A percentile compares a stretch with the other conserved stretches of the same genome.
These are phyloP conservation scores for Caenorhabditis becei DNA, from an alignment of 2,888 invertebrate genomes.

Conservation along the genomic window DNA sequence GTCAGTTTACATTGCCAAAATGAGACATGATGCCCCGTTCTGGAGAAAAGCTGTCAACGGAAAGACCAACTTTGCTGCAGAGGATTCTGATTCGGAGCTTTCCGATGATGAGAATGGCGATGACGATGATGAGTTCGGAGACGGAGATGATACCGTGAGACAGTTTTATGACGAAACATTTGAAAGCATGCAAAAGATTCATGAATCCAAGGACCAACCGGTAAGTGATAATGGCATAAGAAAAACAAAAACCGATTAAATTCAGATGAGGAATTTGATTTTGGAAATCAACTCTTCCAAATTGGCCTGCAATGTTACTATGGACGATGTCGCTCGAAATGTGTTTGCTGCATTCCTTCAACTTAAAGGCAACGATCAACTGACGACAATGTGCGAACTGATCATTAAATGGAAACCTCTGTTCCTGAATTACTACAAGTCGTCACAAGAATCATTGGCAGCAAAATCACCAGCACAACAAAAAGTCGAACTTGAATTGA, in stretches of 20 bases:
- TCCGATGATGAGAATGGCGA: conserved; percentile 37
- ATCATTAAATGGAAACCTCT: conserved; percentile 68
- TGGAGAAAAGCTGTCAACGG: conserved; percentile 43
- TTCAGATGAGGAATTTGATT: conserved; percentile 74
- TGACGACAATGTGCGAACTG: conserved; percentile 54
- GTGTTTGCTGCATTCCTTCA: conserved; percentile 72
- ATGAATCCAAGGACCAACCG: conserved; percentile 45
- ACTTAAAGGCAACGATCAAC: conserved; percentile 48
- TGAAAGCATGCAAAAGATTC: conserved; percentile 68
- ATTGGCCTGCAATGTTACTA: conserved; percentile 77
- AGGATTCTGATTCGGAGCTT: conserved; percentile 13
- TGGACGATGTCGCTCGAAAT: conserved; percentile 73
- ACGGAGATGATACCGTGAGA: conserved; percentile 21
- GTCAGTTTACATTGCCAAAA: conserved; percentile 17
- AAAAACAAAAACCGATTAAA: no score
- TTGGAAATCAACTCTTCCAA: conserved; percentile 80
- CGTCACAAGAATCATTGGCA: conserved; percentile 20
- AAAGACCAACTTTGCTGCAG: conserved; percentile 25
- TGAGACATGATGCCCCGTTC: conserved; percentile 22
- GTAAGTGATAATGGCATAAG: conserved; percentile 25
- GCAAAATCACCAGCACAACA: conserved; percentile 22
- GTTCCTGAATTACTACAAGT: conserved; percentile 75
- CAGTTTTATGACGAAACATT: conserved; percentile 67
- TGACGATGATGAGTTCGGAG: conserved; percentile 22
- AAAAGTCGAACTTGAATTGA: conserved; percentile 25